phyloP scores from a whole-genome alignment of 1,140 invertebrate species.

The Rhizoglyphus robini region DNA sequence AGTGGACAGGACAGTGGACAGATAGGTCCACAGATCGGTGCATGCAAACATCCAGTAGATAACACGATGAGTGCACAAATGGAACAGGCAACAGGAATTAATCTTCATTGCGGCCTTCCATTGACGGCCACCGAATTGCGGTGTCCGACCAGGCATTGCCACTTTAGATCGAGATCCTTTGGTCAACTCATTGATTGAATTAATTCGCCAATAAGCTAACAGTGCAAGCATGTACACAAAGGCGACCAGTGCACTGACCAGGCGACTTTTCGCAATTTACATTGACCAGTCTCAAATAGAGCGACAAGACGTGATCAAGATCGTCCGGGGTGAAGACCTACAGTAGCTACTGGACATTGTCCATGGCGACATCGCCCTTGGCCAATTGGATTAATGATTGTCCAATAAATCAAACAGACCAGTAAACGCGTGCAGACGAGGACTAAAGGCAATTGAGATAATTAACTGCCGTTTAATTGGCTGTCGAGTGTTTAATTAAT shows the following conservation, averaged over 20 bases:
- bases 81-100: not conserved
- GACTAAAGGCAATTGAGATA: not conserved
- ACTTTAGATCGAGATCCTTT: constrained; percentile 10
- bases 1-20: not conserved
- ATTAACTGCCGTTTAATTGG: constrained; percentile 7
- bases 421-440: not conserved
- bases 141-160: no score
- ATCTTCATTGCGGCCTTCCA: not conserved
- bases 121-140: not conserved
- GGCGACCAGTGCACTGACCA: not conserved
- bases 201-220: not conserved
- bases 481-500: constrained; percentile 7
- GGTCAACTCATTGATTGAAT: constrained; percentile 1
- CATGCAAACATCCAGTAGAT: not conserved
- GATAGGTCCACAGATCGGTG: not conserved
- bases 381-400: not conserved
- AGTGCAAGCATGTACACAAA: not conserved
- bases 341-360: no score
- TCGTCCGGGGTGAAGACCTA: no score
- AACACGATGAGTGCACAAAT: not conserved
- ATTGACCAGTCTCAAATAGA: no score
- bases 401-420: not conserved
- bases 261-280: no score
- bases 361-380: no score
- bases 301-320: no score